Evolutionary conservation across 1,140 invertebrate genomes (phyloP).

Genomic region (Muscidifurax raptorellus): DNA sequence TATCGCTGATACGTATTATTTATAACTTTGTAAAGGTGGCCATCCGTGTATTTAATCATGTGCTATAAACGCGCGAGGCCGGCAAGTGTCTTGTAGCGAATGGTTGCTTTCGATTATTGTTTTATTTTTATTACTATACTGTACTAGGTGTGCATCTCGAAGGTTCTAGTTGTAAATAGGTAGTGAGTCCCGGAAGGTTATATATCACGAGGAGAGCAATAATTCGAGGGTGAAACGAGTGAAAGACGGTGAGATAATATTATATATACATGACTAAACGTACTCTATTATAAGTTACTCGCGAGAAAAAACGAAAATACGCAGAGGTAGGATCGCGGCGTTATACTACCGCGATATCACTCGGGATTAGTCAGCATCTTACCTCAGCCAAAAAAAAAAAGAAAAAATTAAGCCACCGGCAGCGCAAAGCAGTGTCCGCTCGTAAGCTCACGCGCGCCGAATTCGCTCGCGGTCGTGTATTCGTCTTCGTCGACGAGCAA

Average conservation of each 20-base stretch:
- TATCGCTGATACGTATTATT: conserved; percentile 10
- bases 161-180: not conserved
- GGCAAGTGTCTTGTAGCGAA: not conserved
- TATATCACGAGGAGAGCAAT: not conserved
- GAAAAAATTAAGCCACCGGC: not conserved
- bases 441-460: not conserved
- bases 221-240: not conserved
- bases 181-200: not conserved
- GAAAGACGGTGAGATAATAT: not conserved
- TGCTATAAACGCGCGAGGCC: not conserved
- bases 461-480: not conserved
- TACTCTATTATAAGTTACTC: not conserved
- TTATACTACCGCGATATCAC: not conserved
- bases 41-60: not conserved
- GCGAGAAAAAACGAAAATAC: not conserved
- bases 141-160: not conserved
- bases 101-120: not conserved
- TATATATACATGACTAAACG: not conserved
- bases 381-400: not conserved
- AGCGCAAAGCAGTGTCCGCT: not conserved
- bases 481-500: too few species aligned
- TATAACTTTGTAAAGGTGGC: conserved; percentile 9
- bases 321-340: not conserved
- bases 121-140: not conserved
- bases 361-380: not conserved